Percentiles rank a stretch among this genome's conserved stretches.
Conservation (phyloP, 2,888 invertebrate species). For the Polietes domitor region DNA sequence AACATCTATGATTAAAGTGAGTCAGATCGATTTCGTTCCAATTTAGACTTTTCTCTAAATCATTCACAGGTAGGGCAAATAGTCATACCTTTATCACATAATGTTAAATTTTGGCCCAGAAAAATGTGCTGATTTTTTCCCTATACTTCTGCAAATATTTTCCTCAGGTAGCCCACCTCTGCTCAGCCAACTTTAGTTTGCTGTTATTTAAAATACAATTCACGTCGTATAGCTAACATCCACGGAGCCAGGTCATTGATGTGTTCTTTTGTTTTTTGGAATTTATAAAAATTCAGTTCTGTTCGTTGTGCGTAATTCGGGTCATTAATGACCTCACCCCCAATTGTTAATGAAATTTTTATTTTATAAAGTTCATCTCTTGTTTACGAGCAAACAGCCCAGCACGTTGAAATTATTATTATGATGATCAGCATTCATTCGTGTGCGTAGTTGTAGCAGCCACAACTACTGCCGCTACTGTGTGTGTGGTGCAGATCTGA, state of each 20-base stretch:
- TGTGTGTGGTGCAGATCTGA: not conserved
- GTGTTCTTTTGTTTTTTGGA: not conserved
- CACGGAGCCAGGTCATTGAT: not conserved
- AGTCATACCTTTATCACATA: too few species aligned
- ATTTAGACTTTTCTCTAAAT: too few species aligned
- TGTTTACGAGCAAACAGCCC: not conserved
- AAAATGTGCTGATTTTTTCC: too few species aligned
- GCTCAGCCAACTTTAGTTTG: not conserved
- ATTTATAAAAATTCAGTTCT: not conserved
- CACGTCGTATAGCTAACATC: not conserved
- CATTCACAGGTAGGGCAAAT: too few species aligned
- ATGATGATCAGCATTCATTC: not conserved
- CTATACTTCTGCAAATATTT: too few species aligned
- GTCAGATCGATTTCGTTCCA: too few species aligned
- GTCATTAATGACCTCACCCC: constrained; percentile 58
- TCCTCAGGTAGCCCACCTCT: not conserved
- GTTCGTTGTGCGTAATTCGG: constrained; percentile 52
- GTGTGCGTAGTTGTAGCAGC: not conserved
- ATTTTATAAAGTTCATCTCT: constrained; percentile 26
- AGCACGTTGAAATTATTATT: not conserved
- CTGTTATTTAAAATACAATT: not conserved
- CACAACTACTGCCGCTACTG: not conserved
- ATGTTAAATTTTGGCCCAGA: too few species aligned
- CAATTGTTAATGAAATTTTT: constrained; percentile 58
- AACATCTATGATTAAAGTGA: too few species aligned